These are phyloP conservation scores for Asteroscopus sphinx DNA, from an alignment of 2,888 invertebrate genomes.

Conservation along the genomic window DNA sequence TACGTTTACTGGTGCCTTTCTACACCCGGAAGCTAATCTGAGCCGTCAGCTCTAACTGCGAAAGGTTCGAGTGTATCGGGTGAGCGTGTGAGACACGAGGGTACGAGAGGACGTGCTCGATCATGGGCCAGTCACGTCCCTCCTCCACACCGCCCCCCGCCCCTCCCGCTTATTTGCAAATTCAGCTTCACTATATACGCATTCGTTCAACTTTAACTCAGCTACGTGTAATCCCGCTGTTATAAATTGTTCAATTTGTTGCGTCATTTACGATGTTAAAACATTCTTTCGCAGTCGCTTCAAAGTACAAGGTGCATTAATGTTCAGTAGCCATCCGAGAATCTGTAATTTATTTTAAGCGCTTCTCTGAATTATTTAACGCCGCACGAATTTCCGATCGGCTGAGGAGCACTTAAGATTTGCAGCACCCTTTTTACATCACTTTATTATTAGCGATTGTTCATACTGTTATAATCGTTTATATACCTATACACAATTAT, in stretches of 20 bases:
- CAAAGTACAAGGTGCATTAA: neutral
- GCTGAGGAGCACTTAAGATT: conserved; percentile 1
- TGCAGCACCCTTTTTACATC: neutral
- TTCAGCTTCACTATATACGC: neutral
- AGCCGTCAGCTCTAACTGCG: neutral
- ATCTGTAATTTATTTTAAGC: neutral
- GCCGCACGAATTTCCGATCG: neutral
- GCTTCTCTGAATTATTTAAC: conserved; percentile 4
- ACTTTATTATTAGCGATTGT: neutral
- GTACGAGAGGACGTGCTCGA: conserved; percentile 1
- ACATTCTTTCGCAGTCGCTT: neutral
- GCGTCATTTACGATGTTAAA: neutral
- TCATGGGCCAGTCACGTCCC: conserved; percentile 6
- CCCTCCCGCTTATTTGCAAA: neutral
- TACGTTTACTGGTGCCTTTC: too few relatives aligned
- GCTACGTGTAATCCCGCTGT: neutral
- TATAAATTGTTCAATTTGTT: neutral
- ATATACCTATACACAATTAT: too few relatives aligned
- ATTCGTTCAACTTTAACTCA: neutral
- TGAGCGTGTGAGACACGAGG: neutral
- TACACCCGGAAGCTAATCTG: conserved; percentile 9
- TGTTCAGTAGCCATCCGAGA: neutral
- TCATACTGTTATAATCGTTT: too few relatives aligned
- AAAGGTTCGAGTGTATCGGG: neutral
- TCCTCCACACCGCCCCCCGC: too few relatives aligned